Evolutionary conservation across 2,113 vertebrate species (phyloP), one percentile per base, ranked within the genome.

Genomic region (Bufo gargarizans): DNA sequence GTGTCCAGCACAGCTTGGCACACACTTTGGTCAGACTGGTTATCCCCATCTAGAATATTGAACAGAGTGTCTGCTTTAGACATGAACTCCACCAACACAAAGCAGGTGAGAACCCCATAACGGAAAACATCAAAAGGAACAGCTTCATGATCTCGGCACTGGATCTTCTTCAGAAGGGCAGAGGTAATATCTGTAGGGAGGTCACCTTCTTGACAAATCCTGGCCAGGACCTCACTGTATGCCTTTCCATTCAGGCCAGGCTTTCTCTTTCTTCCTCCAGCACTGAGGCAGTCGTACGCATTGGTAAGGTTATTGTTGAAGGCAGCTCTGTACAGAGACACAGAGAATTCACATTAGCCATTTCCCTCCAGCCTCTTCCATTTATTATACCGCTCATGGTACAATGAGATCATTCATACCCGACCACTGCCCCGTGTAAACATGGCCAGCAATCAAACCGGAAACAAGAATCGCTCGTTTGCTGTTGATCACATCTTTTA

Each of bases 71-170:
- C 92, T 0, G 97, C 96, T 79, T 96, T 96, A 10, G 95, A 93
- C 61, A 96, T 94, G 55, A 98, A 99, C 92, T 99, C 97, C 3
- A 97, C 93, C 80, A 99, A 96, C 86, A 98, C 96, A 0, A 96
- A 95, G 84, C 97, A 99, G 4, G 96, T 97, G 67, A 98, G 95
- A 87, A 96, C 96, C 0, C 97, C 97, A 0, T 98, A 95, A 1
- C 96, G 95, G 93, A 99, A 99, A 72, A 99, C 92, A 0, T 95
- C 95, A 1, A 97, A 97, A 0, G 97, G 97, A 74, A 99, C 97
- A 0, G 95, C 96, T 91, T 99, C 98, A 4, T 99, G 96, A 91
- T 98, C 96, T 0, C 96, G 97, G 90, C 98, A 98, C 13, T 94
- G 94, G 76, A 99, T 94, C 17, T 95, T 96, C 0, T 74, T 93